Base-by-base conservation (phyloP, 2,888 invertebrate species). In the Drosophila recens region DNA sequence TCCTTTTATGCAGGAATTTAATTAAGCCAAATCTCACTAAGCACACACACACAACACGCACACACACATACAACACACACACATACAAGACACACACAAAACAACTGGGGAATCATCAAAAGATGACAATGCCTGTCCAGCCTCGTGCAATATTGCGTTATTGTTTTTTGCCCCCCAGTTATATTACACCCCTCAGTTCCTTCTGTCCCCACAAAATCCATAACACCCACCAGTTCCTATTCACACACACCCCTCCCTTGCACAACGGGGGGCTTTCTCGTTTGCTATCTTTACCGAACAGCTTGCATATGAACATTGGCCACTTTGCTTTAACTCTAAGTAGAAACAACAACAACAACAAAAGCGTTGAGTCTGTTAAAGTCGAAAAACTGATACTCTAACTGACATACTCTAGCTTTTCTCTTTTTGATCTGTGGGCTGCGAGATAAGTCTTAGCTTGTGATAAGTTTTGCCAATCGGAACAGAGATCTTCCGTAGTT, bases 1-100 rank as follows among this genome's bases (percentile, higher is more conserved):
- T 86, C 89, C 89, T 74, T 88, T 84, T 79, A 88, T 87, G 67
- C 79, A 48, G 74, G 70, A 88, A 88, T 84, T 89, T 84, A 84
- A 84, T 84, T 89, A 84, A 86, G 67, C 68, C 79, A 89, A 84
- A 87, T 87, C 87, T 83, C 65, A 68, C 81, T 84, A 89, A 84
- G 48, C 79, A 73, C 52, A 76, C 51, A 76, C 46, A 64, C 46
- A 63, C 42, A 34, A 53, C 53, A 72, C 27, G 45, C 20, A 51
- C 48, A 42, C 49, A 27, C 27, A 27, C 27, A 27, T 6, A 23
- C 23, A 23, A 3, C 4, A 23, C 23, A 23, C 23, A 23, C 23
- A 4, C 23, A 23, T 48, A 75, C 36, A 51, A 51, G 33, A 51
- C 42, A 38, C 56, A 46, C 23, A 15, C 36, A 36, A 49, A 58